Evolutionary conservation across 2,888 invertebrate species (phyloP), one percentile per base, ranked within the genome.

Genomic region (Caenorhabditis zanzibari): DNA sequence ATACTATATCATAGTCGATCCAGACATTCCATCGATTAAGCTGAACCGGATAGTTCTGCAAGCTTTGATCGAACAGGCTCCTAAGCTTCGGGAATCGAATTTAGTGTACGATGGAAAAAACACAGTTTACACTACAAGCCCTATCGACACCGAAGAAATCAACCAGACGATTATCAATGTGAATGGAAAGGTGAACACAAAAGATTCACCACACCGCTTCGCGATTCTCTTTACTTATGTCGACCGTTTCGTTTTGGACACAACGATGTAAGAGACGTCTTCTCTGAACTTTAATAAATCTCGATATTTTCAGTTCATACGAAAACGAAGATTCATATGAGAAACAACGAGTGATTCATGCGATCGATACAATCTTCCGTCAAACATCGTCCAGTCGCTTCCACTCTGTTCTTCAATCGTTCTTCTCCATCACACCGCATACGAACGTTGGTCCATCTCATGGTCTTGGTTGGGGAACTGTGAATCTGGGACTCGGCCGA

Each of bases 291-390:
- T 59, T 12, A 44, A 14, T 41, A 49, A 4, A 59, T 16, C 14
- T 59, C 38, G 6, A 19, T 12, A 26, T 28, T 69, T 71, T 52
- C 68, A 68, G 68, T 38, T n/a, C 22, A 38, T 28, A 64, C 6
- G 64, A 41, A 19, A 66, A 58, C 14, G 35, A 58, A 4, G 59
- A 58, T 26, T 14, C 68, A 0, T 10, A 10, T 28, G 47, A 66
- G 22, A 81, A 81, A n/a, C 32, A 38, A 61, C 59, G 49, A 24
- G 44, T 77, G 63, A 69, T 75, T 22, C 63, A 75, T 22, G 83
- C 83, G 5, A 64, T 83, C 54, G 83, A 83, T 24, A 83, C 83
- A 14, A 80, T 83, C 14, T 69, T 83, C 26, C 74, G 83, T 7
- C 83, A 83, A 52, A 71, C 59, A 5, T 80, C 79, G 0, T 71